Base-by-base conservation (phyloP, 2,113 vertebrate species). In the Machaerirhynchus nigripectus region DNA sequence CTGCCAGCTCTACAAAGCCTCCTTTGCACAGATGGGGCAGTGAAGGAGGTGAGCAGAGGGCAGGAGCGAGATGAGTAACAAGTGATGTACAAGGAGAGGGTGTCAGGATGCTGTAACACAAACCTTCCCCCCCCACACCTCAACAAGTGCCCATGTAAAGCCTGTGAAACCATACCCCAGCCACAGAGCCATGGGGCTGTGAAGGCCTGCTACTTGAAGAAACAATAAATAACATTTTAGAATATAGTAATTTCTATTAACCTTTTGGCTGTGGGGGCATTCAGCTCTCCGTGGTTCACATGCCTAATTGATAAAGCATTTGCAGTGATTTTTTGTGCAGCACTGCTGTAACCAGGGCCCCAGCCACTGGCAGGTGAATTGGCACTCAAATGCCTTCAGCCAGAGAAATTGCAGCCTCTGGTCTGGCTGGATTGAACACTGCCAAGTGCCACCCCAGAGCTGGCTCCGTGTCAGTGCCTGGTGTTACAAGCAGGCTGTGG, bases 11-110 rank as follows among this genome's bases (percentile, higher is more conserved):
- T 80, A 95, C 91, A 93, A 94, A 87, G 90, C 86, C 69, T 89
- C 77, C 79, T 84, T 93, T 95, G 93, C 96, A 87, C 94, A 96
- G 93, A 93, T 95, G 95, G 96, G 91, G 80, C 89, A 87, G 89
- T 2, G 89, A 61, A 52, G 80, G 86, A 95, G 90, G 92, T 0
- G 35, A 96, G 88, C 94, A 80, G 92, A 93, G 95, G 97, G 95
- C 64, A 85, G n/a, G 33, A 87, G 75, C 11, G 64, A 94, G 37
- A 89, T 22, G 49, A 96, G 59, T 30, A 89, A 95, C 93, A 71
- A 89, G 47, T 78, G 93, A 96, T 96, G 83, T 87, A 93, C 86
- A 91, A 60, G 33, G 52, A 89, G 68, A 94, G 93, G 21, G 40
- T 90, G 97, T 97, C 89, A 77, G 49, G 59, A 92, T 87, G 80